Evolutionary conservation across 2,888 invertebrate genomes (phyloP), one percentile per base, ranked within the genome.

Genomic region (Asteroscopus sphinx): DNA sequence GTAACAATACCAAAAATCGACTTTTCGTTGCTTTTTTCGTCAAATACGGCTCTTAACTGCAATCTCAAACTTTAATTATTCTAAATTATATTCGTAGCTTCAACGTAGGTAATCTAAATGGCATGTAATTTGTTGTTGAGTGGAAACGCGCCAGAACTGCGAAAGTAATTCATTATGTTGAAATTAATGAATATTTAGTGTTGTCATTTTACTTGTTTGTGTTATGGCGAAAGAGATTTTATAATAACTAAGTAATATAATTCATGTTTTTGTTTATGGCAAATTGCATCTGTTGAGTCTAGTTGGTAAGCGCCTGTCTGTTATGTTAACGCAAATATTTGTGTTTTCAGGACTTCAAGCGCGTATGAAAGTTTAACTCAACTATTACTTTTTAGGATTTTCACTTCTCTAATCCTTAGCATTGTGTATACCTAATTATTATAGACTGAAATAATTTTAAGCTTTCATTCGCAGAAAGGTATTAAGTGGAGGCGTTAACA

Each of bases 401-500:
- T 21, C 21, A 21, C 21, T n/a, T 32, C 13, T 35, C 9, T 16
- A 8, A 26, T 17, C 7, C 12, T 36, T n/a, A n/a, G n/a, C n/a
- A n/a, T n/a, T n/a, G n/a, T n/a, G n/a, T n/a, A 55, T 26, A 28
- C 11, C 15, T 45, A 45, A 39, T 35, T 44, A 11, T 28, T n/a
- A 4, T 15, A 21, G 37, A 13, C 41, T 25, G 15, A 37, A 30
- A n/a, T 6, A n/a, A 28, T 26, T 26, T 28, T 25, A 42, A 35
- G 37, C 36, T 48, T 39, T 64, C 21, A 55, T 59, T 53, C 32
- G 21, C 30, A 12, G n/a, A n/a, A n/a, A n/a, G 44, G 36, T 41
- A 56, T 53, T 62, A 62, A 51, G 68, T 73, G 26, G 46, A 42
- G 30, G 35, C 42, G 44, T 52, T 26, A 55, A 58, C 82, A 82